Conservation (phyloP, 2,113 vertebrate species). For the Mustela lutreola region DNA sequence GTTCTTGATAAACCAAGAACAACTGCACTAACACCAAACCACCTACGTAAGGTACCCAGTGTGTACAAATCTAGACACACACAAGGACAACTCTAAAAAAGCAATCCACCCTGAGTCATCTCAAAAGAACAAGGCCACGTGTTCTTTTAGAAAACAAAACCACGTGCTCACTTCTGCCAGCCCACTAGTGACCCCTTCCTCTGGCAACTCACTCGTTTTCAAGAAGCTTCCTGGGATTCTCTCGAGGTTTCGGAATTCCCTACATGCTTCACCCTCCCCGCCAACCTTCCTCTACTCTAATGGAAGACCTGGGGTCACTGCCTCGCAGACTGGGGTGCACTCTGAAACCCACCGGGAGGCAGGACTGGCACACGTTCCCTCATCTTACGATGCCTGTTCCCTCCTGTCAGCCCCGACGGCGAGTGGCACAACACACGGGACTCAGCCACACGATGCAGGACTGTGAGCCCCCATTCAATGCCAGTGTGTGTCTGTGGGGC, state of each 20-base stretch:
- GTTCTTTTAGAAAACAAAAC: not conserved
- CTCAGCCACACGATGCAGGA: not conserved
- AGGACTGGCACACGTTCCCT: fast-evolving
- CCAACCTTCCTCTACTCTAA: not conserved
- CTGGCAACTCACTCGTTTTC: not conserved
- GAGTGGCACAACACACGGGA: fast-evolving
- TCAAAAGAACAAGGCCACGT: too few species aligned
- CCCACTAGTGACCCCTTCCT: not conserved
- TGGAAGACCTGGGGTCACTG: not conserved
- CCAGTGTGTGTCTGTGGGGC: too few species aligned
- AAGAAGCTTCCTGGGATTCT: not conserved
- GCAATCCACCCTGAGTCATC: not conserved
- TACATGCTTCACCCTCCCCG: not conserved
- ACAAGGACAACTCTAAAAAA: too few species aligned
- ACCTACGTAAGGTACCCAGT: fast-evolving
- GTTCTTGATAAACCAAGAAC: not conserved
- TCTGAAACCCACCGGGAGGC: not conserved
- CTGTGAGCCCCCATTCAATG: not conserved
- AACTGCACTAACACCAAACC: not conserved
- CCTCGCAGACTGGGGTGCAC: not conserved
- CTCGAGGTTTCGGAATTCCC: not conserved
- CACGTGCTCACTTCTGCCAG: not conserved
- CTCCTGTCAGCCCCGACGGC: not conserved
- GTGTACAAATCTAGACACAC: fast-evolving
- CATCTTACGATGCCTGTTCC: fast-evolving